phyloP scores from a whole-genome alignment of 2,888 invertebrate species.

The Phyto melanocephala region DNA sequence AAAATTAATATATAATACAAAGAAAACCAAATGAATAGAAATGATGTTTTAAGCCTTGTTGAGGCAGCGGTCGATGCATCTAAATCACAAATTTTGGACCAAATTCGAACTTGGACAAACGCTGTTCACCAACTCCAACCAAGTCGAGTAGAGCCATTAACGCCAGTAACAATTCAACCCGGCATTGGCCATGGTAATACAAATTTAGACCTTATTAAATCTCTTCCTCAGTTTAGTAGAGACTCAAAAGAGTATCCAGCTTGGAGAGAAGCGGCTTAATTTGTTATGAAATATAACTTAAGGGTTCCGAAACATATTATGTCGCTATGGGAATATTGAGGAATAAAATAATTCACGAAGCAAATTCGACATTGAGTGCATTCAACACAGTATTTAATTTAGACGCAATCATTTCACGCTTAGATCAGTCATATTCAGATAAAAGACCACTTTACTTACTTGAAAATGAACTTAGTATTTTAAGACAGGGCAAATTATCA shows the following conservation, averaged over 20 bases:
- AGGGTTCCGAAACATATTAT: conserved; percentile 24
- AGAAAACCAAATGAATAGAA: conserved; percentile 1
- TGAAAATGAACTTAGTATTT: conserved; percentile 60
- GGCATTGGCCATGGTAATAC: background rate
- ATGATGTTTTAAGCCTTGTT: conserved; percentile 4
- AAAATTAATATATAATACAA: background rate
- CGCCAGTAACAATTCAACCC: background rate
- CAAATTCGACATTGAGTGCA: conserved; percentile 44
- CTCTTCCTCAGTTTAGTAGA: background rate
- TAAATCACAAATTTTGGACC: conserved; percentile 6
- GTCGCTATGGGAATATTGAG: conserved; percentile 33
- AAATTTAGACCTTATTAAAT: background rate
- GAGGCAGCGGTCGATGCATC: background rate
- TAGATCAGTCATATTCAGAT: conserved; percentile 59
- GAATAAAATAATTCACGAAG: conserved; percentile 46
- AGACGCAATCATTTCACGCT: conserved; percentile 48
- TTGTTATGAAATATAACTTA: background rate
- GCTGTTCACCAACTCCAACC: background rate
- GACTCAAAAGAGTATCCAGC: background rate
- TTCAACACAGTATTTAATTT: conserved; percentile 56
- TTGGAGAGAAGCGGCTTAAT: background rate
- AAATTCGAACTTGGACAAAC: conserved; percentile 1
- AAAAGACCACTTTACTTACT: conserved; percentile 58
- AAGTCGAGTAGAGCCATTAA: background rate
- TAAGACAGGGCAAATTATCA: conserved; percentile 58